Evolutionary conservation across 2,888 invertebrate genomes (phyloP), one percentile per base, ranked within the genome.

Genomic region (Xanthostigma xanthostigma): DNA sequence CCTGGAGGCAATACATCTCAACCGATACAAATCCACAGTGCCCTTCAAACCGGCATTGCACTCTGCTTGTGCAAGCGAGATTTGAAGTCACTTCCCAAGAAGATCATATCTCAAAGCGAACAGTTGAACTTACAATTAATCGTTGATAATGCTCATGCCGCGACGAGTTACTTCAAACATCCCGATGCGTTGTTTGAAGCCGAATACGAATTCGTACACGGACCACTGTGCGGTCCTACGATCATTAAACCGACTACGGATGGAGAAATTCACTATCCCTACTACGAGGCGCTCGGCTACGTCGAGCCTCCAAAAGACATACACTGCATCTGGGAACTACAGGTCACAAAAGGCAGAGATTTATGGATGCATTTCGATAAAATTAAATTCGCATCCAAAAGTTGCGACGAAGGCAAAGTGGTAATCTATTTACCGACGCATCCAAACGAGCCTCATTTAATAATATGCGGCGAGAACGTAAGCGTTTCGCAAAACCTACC

Each of bases 351-450:
- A 41, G 88, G 89, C 51, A 73, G 89, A 51, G 91, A 92, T 62
- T 76, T 92, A 17, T 90, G 87, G 83, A 66, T 92, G 34, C 86
- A 89, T 62, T 82, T 91, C 58, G 91, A 91, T 59, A 83, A 88
- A 59, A 84, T 88, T 11, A 84, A 86, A 56, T 89, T 91, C 61
- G 81, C 85, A 0, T 86, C 89, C 41, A 78, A 87, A 40, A 81
- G 83, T 51, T 92, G 91, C 62, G 86, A 88, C 53, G 89, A 89
- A 59, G 91, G 90, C 3, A 82, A 86, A 54, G 77, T 91, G 41
- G 89, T 90, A 59, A 84, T 91, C 14, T 89, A 81, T 62, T 64
- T 87, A 13, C 84, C 84, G 0, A 79, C 81, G 0, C 71, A 79
- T 17, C 27, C 27, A 27, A 59, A 80, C 38, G 84, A 85, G 46